phyloP scores from a whole-genome alignment of 1,140 invertebrate genomes.

The Sarcophaga bullata region DNA sequence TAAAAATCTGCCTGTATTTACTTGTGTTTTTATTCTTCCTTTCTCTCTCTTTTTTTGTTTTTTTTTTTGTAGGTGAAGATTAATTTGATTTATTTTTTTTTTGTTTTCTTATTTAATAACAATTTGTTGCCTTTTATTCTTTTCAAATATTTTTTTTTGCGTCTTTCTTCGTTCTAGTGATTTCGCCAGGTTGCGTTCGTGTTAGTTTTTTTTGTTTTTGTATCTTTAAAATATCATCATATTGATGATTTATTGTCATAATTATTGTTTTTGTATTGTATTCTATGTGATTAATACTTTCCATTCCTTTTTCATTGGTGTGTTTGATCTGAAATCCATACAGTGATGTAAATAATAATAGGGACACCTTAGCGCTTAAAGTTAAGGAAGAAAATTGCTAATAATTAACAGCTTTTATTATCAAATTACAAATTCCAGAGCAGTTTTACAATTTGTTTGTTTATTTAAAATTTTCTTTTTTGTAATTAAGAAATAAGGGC shows the following conservation, averaged over 20 bases:
- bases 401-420: not conserved
- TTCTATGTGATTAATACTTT: slow-evolving; percentile 25
- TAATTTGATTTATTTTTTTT: slow-evolving; percentile 37
- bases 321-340: too few relatives aligned
- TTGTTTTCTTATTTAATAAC: not conserved
- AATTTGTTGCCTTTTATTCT: slow-evolving; percentile 7
- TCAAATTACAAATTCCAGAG: too few relatives aligned
- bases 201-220: not conserved
- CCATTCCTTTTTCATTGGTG: not conserved
- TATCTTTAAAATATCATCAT: slow-evolving; percentile 9
- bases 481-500: too few relatives aligned
- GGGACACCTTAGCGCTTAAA: too few relatives aligned
- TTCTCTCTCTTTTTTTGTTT: not conserved
- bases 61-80: slow-evolving; percentile 26
- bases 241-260: slow-evolving; percentile 30
- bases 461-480: too few relatives aligned
- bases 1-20: not conserved
- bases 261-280: slow-evolving; percentile 32
- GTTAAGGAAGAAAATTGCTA: too few relatives aligned
- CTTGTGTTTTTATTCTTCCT: not conserved
- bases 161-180: not conserved
- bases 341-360: too few relatives aligned
- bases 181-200: not conserved
- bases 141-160: not conserved
- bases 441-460: too few relatives aligned